phyloP scores from a whole-genome alignment of 2,113 vertebrate genomes.

The Ailurus styani region DNA sequence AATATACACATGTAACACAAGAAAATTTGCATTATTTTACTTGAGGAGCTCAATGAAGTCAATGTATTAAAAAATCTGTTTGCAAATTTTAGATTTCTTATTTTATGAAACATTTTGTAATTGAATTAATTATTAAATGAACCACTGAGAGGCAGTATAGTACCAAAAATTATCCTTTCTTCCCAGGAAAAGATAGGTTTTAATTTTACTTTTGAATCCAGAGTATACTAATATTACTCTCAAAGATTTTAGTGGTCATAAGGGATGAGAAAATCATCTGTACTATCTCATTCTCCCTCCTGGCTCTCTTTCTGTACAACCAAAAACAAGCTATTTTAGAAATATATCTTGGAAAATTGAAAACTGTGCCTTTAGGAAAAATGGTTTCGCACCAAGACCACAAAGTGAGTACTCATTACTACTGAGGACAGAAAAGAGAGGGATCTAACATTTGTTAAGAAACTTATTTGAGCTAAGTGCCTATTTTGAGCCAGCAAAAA shows the following conservation, averaged over 20 bases:
- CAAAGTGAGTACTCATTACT: not conserved
- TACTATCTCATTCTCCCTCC: not conserved
- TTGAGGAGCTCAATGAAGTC: not conserved
- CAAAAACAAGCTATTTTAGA: not conserved
- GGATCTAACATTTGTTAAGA: not conserved
- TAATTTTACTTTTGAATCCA: not conserved
- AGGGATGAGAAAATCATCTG: not conserved
- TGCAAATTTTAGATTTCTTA: not conserved
- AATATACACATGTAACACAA: not conserved
- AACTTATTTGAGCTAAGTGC: not conserved
- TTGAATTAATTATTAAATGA: conserved; percentile 9
- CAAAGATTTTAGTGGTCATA: not conserved
- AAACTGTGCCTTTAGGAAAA: not conserved
- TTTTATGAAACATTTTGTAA: not conserved
- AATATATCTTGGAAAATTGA: not conserved
- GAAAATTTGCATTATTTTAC: not conserved
- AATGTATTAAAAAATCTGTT: not conserved
- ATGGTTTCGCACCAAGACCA: not conserved
- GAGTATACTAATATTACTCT: not conserved
- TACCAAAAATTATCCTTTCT: not conserved
- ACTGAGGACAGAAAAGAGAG: not conserved
- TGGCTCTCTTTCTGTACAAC: not conserved
- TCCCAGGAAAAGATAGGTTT: not conserved
- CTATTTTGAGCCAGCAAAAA: not conserved
- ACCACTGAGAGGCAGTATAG: conserved; percentile 16